Evolutionary conservation across 1,140 invertebrate species (phyloP).

Genomic region (Drosophila ambigua): DNA sequence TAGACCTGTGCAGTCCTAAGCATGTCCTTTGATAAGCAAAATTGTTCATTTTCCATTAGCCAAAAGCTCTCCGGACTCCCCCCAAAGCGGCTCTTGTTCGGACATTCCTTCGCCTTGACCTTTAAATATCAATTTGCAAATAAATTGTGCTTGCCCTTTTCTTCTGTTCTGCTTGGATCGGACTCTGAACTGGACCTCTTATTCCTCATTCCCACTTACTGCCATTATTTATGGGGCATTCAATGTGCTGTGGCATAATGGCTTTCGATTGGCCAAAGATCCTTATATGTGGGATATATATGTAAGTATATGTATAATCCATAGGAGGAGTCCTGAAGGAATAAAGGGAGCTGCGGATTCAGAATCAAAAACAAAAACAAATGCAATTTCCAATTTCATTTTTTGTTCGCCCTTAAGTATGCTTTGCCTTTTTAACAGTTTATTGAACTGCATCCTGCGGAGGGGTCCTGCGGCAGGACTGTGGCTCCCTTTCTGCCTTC

Average conservation of each 20-base stretch:
- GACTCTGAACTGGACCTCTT: conserved; percentile 28
- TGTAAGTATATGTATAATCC: background rate
- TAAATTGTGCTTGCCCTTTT: conserved; percentile 74
- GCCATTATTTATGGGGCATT: conserved; percentile 67
- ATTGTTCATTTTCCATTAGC: conserved; percentile 55
- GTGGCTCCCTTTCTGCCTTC: conserved; percentile 14
- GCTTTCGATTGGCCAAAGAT: conserved; percentile 65
- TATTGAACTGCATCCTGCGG: conserved; percentile 65
- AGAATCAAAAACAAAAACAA: conserved; percentile 34
- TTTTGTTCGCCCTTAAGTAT: conserved; percentile 59
- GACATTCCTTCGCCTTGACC: conserved; percentile 48
- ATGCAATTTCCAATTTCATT: conserved; percentile 65
- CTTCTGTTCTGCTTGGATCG: conserved; percentile 14
- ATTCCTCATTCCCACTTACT: no score
- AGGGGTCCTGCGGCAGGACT: conserved; percentile 36
- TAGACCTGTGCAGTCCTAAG: conserved; percentile 23
- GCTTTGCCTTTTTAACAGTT: conserved; percentile 57
- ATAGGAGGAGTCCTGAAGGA: conserved; percentile 5
- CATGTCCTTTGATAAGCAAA: conserved; percentile 14
- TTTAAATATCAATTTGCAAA: conserved; percentile 82
- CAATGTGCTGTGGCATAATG: conserved; percentile 72
- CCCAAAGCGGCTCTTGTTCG: conserved; percentile 15
- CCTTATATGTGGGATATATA: background rate
- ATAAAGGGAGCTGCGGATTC: conserved; percentile 13
- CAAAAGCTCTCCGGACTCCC: conserved; percentile 30